phyloP scores from a whole-genome alignment of 2,797 vertebrate genomes.

The Cichlasoma orientale region DNA sequence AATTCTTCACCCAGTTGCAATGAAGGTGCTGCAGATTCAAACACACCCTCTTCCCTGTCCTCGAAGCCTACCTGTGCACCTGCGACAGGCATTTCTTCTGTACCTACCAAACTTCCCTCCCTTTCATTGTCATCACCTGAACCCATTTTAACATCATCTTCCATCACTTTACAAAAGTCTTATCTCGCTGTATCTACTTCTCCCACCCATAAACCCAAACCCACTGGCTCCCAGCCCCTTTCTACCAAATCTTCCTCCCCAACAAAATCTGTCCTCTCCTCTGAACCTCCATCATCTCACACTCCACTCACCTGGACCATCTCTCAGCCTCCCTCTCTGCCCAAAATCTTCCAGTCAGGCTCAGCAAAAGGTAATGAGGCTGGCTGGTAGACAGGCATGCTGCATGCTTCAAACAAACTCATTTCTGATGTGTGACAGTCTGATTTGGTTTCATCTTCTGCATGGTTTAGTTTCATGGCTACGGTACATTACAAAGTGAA shows the following conservation, averaged over 20 bases:
- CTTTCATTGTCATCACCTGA: conserved; percentile 1
- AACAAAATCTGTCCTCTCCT: conserved; percentile 24
- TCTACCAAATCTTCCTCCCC: conserved; percentile 12
- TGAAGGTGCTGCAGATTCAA: not conserved
- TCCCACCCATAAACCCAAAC: conserved; percentile 13
- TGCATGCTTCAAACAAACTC: conserved; percentile 29
- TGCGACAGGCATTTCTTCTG: not conserved
- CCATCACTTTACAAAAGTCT: conserved; percentile 4
- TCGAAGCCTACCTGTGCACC: not conserved
- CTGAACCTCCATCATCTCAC: conserved; percentile 19
- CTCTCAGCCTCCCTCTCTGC: conserved; percentile 78
- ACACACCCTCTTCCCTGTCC: not conserved
- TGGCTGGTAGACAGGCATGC: conserved; percentile 21
- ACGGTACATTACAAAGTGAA: not conserved
- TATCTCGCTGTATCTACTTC: conserved; percentile 19
- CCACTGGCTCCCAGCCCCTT: conserved; percentile 18
- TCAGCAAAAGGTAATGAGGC: conserved; percentile 75
- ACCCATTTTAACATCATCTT: conserved; percentile 22
- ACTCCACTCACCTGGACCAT: conserved; percentile 35
- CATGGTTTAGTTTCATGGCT: not conserved
- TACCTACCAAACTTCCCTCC: conserved; percentile 6
- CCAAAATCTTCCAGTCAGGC: conserved; percentile 80
- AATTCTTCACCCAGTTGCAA: not conserved
- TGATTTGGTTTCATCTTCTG: not conserved
- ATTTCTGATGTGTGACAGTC: not conserved